Percentiles rank a stretch among this genome's conserved stretches.
phyloP scores from a whole-genome alignment of 2,888 invertebrate species.

The Hermaeophaga mercurialis region DNA sequence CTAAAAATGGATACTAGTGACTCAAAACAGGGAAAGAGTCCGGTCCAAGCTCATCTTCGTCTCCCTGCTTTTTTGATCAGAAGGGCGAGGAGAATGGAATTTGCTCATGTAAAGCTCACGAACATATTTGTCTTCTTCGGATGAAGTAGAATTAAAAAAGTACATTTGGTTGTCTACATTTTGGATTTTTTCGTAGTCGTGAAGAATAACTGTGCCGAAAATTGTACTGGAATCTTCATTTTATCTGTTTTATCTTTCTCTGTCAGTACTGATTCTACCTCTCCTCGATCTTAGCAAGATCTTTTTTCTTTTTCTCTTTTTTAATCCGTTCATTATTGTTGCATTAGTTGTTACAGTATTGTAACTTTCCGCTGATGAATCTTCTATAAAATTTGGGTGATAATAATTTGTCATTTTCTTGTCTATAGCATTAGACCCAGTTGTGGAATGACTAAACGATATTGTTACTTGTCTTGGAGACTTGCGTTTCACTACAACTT shows the following conservation, averaged over 20 bases:
- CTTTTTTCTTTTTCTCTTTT: background rate
- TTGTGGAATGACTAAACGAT: constrained; percentile 1
- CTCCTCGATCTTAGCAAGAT: background rate
- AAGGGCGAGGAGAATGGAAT: background rate
- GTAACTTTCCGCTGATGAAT: constrained; percentile 16
- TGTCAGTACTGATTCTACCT: background rate
- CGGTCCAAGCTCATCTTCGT: background rate
- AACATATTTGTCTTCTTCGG: constrained; percentile 9
- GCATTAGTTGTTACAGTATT: constrained; percentile 18
- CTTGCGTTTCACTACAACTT: constrained; percentile 25
- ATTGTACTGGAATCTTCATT: constrained; percentile 13
- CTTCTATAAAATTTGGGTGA: constrained; percentile 18
- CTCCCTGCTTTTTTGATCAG: background rate
- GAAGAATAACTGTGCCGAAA: constrained; percentile 23
- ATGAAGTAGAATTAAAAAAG: constrained; percentile 23
- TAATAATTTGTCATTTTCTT: background rate
- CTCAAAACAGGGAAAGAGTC: background rate
- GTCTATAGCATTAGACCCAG: background rate
- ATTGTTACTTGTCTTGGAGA: background rate
- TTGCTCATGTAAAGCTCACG: constrained; percentile 1
- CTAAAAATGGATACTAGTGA: background rate
- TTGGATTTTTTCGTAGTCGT: constrained; percentile 18
- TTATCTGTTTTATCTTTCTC: constrained; percentile 1
- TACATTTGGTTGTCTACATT: constrained; percentile 20
- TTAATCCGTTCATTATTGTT: constrained; percentile 13